A percentile compares a stretch with the other conserved stretches of the same genome.
phyloP scores from a whole-genome alignment of 2,797 vertebrate genomes.

The Toxotes lorentzi region DNA sequence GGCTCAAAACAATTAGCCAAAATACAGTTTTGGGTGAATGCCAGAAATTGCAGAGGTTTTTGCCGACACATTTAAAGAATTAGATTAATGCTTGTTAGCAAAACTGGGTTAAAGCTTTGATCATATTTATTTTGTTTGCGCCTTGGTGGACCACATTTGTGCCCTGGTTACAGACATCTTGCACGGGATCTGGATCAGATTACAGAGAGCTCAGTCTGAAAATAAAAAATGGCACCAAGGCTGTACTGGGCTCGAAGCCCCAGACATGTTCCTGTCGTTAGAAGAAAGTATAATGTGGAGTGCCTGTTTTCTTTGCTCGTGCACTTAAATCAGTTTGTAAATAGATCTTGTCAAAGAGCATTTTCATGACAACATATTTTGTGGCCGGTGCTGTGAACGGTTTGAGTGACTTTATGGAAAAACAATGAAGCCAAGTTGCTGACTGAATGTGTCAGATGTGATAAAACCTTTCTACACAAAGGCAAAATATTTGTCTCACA shows the following conservation, averaged over 20 bases:
- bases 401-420: neutral
- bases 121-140: conserved; percentile 5
- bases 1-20: neutral
- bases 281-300: neutral
- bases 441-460: neutral
- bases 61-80: neutral
- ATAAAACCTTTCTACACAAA: neutral
- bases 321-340: neutral
- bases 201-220: conserved; percentile 33
- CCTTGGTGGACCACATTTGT: conserved; percentile 8
- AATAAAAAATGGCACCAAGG: conserved; percentile 15
- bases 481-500: neutral
- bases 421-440: neutral
- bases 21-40: neutral
- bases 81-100: neutral
- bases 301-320: conserved; percentile 8
- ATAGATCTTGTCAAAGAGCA: neutral
- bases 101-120: neutral
- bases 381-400: neutral
- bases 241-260: conserved; percentile 9
- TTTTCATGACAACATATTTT: neutral
- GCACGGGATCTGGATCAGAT: conserved; percentile 24
- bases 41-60: neutral
- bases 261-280: conserved; percentile 31
- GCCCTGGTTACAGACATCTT: conserved; percentile 5